These are phyloP conservation scores for Periophthalmodon schlosseri DNA, from an alignment of 2,113 vertebrate genomes.

Conservation along the genomic window DNA sequence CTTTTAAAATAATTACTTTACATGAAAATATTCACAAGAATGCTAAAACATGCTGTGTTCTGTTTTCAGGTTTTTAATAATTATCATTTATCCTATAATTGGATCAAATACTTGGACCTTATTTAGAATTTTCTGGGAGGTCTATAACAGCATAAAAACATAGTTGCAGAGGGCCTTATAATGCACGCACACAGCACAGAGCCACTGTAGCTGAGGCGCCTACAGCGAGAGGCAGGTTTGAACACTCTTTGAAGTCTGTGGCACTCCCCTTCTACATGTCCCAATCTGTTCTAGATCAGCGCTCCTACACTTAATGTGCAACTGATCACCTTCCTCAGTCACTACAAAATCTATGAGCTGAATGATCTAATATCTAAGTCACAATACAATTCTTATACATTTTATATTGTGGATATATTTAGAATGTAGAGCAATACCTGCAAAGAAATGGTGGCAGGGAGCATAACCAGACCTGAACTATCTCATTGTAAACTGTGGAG, in stretches of 20 bases:
- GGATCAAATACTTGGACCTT: neutral
- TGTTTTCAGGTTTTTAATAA: neutral
- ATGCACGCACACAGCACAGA: constrained; percentile 23
- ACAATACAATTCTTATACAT: neutral
- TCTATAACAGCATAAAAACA: constrained; percentile 8
- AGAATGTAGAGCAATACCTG: neutral
- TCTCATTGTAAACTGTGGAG: too few species aligned
- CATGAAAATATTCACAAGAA: neutral
- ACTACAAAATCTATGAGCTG: constrained; percentile 33
- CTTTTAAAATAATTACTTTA: neutral
- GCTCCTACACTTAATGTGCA: constrained; percentile 59
- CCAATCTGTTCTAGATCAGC: constrained; percentile 67
- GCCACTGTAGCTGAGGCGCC: constrained; percentile 25
- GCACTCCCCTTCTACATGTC: constrained; percentile 71
- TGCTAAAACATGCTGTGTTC: neutral
- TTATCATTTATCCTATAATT: constrained; percentile 11
- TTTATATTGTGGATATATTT: neutral
- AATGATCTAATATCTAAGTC: neutral
- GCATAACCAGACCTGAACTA: neutral
- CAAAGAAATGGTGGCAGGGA: neutral
- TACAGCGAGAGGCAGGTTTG: constrained; percentile 65
- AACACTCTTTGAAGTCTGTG: constrained; percentile 57
- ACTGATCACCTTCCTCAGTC: constrained; percentile 56
- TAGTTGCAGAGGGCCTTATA: constrained; percentile 13
- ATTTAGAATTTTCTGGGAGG: constrained; percentile 9